phyloP scores from a whole-genome alignment of 2,888 invertebrate species.

The Punctoribates punctum region DNA sequence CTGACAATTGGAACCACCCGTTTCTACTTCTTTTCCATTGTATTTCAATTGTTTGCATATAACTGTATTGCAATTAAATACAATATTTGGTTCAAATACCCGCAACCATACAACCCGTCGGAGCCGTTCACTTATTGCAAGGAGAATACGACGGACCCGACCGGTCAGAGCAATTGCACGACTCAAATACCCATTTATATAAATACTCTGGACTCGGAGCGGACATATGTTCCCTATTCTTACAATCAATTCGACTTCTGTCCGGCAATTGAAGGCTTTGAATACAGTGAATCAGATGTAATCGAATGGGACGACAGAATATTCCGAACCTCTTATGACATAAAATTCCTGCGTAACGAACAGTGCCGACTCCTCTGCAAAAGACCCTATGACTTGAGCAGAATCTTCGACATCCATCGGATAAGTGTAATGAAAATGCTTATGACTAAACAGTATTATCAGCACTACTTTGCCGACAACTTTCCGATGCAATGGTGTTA shows the following conservation, averaged over 20 bases:
- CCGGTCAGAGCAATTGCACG: background rate
- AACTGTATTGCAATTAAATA: slow-evolving; percentile 8
- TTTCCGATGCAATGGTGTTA: slow-evolving; percentile 35
- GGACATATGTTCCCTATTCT: slow-evolving; percentile 31
- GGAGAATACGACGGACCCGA: background rate
- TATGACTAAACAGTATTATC: slow-evolving; percentile 32
- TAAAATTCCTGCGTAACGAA: slow-evolving; percentile 37
- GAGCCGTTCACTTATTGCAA: slow-evolving; percentile 25
- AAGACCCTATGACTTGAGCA: slow-evolving; percentile 29
- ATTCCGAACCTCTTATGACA: slow-evolving; percentile 21
- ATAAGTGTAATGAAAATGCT: slow-evolving; percentile 20
- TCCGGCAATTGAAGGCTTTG: slow-evolving; percentile 26
- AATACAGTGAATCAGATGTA: slow-evolving; percentile 13
- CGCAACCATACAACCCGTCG: slow-evolving; percentile 30
- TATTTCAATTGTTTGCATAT: slow-evolving; percentile 11
- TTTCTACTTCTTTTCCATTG: background rate
- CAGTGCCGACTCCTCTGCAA: slow-evolving; percentile 36
- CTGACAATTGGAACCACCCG: background rate
- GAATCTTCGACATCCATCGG: slow-evolving; percentile 28
- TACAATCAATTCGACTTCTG: slow-evolving; percentile 41
- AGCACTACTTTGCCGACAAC: slow-evolving; percentile 33
- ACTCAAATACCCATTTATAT: slow-evolving; percentile 37
- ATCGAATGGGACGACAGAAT: slow-evolving; percentile 41
- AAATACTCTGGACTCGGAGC: slow-evolving; percentile 32
- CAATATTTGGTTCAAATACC: slow-evolving; percentile 41